Evolutionary conservation across 2,113 vertebrate genomes (phyloP).

Genomic region (Plectropomus leopardus): DNA sequence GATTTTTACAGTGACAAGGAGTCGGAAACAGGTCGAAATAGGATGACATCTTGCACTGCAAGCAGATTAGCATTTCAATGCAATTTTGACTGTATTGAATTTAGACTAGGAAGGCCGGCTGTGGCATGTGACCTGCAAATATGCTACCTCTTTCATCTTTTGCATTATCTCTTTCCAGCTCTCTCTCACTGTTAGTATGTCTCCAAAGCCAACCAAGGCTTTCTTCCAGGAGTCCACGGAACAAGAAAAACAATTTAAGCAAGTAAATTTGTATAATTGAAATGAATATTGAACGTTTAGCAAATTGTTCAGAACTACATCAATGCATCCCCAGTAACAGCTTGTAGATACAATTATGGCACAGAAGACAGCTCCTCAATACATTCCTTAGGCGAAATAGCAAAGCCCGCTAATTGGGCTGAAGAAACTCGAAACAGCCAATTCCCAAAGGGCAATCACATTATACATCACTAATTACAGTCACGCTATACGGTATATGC

Average conservation of each 20-base stretch:
- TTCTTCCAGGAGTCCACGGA: background rate
- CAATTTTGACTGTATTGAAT: slow-evolving; percentile 26
- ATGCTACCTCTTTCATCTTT: background rate
- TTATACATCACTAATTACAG: slow-evolving; percentile 57
- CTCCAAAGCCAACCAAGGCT: background rate
- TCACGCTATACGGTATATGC: slow-evolving; percentile 13
- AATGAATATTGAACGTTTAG: slow-evolving; percentile 45
- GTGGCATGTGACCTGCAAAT: slow-evolving; percentile 24
- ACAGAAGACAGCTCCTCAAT: slow-evolving; percentile 50
- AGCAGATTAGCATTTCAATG: slow-evolving; percentile 50
- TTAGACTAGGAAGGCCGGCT: background rate
- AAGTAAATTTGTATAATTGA: slow-evolving; percentile 24
- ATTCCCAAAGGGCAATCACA: slow-evolving; percentile 52
- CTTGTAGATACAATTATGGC: slow-evolving; percentile 61
- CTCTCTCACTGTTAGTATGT: background rate
- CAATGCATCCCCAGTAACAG: slow-evolving; percentile 33
- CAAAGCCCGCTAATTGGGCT: slow-evolving; percentile 56
- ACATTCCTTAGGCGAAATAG: slow-evolving; percentile 47
- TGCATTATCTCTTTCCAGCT: background rate
- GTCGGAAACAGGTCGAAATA: slow-evolving; percentile 17
- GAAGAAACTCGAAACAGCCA: slow-evolving; percentile 46
- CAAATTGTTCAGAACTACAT: slow-evolving; percentile 49
- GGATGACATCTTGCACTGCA: slow-evolving; percentile 32
- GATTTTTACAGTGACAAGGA: slow-evolving; percentile 34
- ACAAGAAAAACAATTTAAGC: slow-evolving; percentile 18